Base-by-base conservation (phyloP, 2,888 invertebrate genomes). In the Chelonus formosanus region DNA sequence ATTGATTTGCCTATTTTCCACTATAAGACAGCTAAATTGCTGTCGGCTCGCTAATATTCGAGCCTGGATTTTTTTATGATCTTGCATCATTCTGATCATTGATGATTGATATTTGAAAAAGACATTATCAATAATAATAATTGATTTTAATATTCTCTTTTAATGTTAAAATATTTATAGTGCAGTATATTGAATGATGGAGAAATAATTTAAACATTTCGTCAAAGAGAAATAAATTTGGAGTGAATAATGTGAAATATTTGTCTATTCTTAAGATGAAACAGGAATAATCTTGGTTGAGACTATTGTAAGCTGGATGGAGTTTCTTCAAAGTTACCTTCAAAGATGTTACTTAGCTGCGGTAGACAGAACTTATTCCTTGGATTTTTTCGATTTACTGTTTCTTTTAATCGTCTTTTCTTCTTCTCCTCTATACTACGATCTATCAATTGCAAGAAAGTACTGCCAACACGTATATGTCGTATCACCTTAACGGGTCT, bases 401-500 rank as follows among this genome's bases (percentile, higher is more conserved):
- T 40, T 40, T 40, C 40, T 40, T 40, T 6, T 40, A 40, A 6
- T 40, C 40, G 4, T 48, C 59, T 47, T 10, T 61, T 60, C 34
- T 47, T 57, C 56, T 36, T 56, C 61, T 61, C 45, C 45, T 66
- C 55, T 67, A 67, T 44, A 40, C 50, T 35, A 8, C 52, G 59
- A 7, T 54, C 74, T 73, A 73, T 77, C 75, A 76, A 76, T 76
- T 73, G 73, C 78, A 72, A 74, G 73, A 74, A 58, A 72, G 61
- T 68, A 67, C 62, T 59, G 67, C 58, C 69, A 71, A 71, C 68
- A 71, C 69, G 70, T 70, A 72, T 72, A 75, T 64, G 71, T 69
- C 68, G 73, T 74, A 73, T 73, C 69, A 68, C 76, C 78, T 76
- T 77, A 76, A 78, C 74, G 75, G 76, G 71, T 72, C 44, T 55